Evolutionary conservation across 2,888 invertebrate species (phyloP).

Genomic region (Drosophila incognita): DNA sequence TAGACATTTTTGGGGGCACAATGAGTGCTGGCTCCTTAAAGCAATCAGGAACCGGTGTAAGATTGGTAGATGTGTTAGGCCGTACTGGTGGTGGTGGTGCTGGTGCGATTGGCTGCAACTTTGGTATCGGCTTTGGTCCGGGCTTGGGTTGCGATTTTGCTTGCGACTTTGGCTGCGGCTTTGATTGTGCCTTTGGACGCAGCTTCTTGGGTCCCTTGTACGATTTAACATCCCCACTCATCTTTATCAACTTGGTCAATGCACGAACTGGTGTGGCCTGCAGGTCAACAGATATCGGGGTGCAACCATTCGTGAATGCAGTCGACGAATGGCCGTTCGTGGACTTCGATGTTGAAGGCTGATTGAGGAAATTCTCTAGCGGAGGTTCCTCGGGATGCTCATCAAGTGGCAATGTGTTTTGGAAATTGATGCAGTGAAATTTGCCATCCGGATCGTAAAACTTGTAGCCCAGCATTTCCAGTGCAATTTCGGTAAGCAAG

Average conservation of each 20-base stretch:
- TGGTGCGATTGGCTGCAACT: background rate
- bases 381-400: slow-evolving; percentile 4
- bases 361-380: slow-evolving; percentile 53
- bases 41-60: background rate
- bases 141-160: background rate
- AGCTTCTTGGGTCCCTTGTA: background rate
- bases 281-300: background rate
- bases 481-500: slow-evolving; percentile 83
- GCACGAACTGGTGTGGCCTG: background rate
- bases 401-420: slow-evolving; percentile 45
- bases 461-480: slow-evolving; percentile 84
- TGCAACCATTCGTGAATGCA: background rate
- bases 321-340: background rate
- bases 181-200: background rate
- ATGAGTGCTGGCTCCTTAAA: background rate
- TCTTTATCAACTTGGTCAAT: background rate
- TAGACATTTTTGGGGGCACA: background rate
- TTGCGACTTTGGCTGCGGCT: background rate
- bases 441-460: slow-evolving; percentile 82
- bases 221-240: background rate
- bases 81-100: background rate
- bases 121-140: background rate
- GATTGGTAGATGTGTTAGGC: background rate
- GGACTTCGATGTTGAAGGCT: slow-evolving; percentile 1
- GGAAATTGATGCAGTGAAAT: slow-evolving; percentile 80